Evolutionary conservation across 2,888 invertebrate species (phyloP).

Genomic region (Hypomecis punctinalis): DNA sequence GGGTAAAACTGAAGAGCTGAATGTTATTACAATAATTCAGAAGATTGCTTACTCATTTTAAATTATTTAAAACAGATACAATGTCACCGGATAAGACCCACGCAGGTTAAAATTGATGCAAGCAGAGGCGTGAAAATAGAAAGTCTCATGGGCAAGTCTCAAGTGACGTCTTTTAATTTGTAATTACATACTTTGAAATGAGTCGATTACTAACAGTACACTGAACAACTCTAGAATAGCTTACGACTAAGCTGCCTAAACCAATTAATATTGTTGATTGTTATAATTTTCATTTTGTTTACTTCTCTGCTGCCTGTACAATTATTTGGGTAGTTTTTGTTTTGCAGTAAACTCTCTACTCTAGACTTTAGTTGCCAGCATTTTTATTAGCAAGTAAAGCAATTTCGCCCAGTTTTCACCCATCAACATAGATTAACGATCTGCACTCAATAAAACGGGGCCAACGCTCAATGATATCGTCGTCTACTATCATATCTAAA

Average conservation of each 20-base stretch:
- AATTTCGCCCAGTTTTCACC: slow-evolving; percentile 21
- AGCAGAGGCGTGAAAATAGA: slow-evolving; percentile 24
- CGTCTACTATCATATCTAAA: slow-evolving; percentile 48
- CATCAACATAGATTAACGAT: slow-evolving; percentile 33
- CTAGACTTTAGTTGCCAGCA: too few relatives aligned
- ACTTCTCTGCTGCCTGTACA: too few relatives aligned
- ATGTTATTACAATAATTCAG: neutral
- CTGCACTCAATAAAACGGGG: slow-evolving; percentile 37
- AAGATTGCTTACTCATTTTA: neutral
- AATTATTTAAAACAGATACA: slow-evolving; percentile 5
- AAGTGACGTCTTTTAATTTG: neutral
- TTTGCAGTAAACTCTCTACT: too few relatives aligned
- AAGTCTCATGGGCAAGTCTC: slow-evolving; percentile 20
- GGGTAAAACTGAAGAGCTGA: neutral
- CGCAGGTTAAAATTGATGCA: slow-evolving; percentile 6
- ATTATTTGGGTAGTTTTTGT: too few relatives aligned
- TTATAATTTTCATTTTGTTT: too few relatives aligned
- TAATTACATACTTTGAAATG: neutral
- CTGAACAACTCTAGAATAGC: too few relatives aligned
- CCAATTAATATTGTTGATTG: too few relatives aligned
- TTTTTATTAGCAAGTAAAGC: neutral
- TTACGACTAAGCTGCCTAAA: too few relatives aligned
- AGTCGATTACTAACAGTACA: too few relatives aligned
- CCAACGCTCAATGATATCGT: slow-evolving; percentile 36
- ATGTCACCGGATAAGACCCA: slow-evolving; percentile 19